Base-by-base conservation (phyloP, 2,113 vertebrate species). In the Tamias sibiricus region DNA sequence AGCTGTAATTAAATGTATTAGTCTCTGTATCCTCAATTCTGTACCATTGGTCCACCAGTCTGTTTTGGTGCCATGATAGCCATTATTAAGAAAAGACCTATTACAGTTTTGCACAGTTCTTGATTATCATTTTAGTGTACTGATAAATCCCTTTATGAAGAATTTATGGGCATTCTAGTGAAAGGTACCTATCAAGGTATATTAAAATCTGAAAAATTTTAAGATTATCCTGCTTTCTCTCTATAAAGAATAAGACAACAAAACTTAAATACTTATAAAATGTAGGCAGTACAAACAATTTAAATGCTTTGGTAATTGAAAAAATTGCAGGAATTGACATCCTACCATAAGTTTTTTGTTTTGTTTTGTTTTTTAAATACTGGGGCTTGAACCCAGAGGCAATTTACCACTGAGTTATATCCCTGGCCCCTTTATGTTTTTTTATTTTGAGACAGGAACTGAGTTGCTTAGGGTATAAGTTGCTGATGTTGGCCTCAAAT, bases 281-380 rank as follows among this genome's bases (percentile, higher is more conserved):
- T 87, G 81, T 77, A 87, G 28, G 3, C 72, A 92, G 44, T 86
- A 82, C 20, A 76, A 77, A 91, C 92, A 90, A 81, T 86, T 47
- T 49, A 93, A 62, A 47, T 76, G 81, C 8, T 87, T 62, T 47
- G 32, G 19, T 52, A 71, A 83, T 42, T 49, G n/a, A 42, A 77
- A 94, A 94, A 93, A 52, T 32, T 84, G 19, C 30, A 68, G 16
- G 74, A 84, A 72, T 2, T 59, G 19, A 92, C 89, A 82, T 59
- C 26, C 54, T 62, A 89, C 37, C 35, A 13, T 49, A 49, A 4
- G n/a, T 81, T 6, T 66, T 84, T 57, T 57, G 4, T 22, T 57
- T 20, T 57, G 26, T 59, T 62, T 24, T n/a, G n/a, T n/a, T 62
- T 62, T 62, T 28, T 49, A 3, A 22, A 62, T 62, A 62, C 8